Percentiles rank a stretch among this genome's conserved stretches.
These are phyloP conservation scores for Cephalopterus ornatus DNA, from an alignment of 2,113 vertebrate species.

Conservation along the genomic window DNA sequence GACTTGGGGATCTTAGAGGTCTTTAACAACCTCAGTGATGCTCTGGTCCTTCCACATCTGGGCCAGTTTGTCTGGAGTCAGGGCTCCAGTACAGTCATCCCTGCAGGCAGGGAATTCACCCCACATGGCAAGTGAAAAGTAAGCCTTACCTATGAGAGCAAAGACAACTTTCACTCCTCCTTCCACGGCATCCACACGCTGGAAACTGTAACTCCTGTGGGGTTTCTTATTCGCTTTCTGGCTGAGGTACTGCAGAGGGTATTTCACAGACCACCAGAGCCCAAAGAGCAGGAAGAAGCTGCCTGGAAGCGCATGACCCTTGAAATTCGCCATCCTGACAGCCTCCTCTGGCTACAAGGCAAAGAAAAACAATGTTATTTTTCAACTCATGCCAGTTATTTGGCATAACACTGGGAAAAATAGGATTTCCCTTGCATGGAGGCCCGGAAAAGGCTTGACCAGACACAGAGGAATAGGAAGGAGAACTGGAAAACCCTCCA, in stretches of 20 bases:
- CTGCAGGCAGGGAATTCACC: neutral
- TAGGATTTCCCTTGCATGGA: neutral
- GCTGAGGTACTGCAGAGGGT: slow-evolving; percentile 75
- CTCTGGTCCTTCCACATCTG: neutral
- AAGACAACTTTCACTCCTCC: slow-evolving; percentile 77
- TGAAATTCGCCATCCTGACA: slow-evolving; percentile 89
- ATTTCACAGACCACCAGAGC: slow-evolving; percentile 89
- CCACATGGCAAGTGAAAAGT: neutral
- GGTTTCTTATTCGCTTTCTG: slow-evolving; percentile 62
- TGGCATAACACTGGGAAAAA: neutral
- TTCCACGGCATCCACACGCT: slow-evolving; percentile 80
- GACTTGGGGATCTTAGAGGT: neutral
- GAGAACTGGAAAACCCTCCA: neutral
- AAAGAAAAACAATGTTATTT: neutral
- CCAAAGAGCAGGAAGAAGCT: slow-evolving; percentile 89
- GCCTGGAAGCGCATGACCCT: slow-evolving; percentile 92
- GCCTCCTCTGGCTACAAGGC: neutral
- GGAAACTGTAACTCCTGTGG: slow-evolving; percentile 28
- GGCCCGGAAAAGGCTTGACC: neutral
- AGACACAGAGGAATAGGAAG: neutral
- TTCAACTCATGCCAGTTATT: neutral
- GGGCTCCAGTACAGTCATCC: neutral
- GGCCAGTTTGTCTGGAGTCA: neutral
- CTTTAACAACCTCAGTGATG: neutral
- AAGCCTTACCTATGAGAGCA: slow-evolving; percentile 78